Evolutionary conservation across 2,888 invertebrate species (phyloP).

Genomic region (Dyspetes luteomarginatus): DNA sequence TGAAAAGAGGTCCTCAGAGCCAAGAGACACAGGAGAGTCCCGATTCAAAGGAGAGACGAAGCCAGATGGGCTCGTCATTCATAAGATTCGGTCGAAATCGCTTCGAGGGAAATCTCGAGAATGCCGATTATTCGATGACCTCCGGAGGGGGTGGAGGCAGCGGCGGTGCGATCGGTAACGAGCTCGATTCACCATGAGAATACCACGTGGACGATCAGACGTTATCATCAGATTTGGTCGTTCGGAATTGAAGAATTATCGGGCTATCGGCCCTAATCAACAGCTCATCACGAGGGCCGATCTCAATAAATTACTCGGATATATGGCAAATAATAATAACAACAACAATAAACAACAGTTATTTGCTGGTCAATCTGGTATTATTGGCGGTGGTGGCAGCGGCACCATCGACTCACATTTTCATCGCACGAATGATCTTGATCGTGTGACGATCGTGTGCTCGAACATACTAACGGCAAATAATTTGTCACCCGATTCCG

Average conservation of each 20-base stretch:
- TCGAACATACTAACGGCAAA: slow-evolving; percentile 64
- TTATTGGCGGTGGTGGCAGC: not conserved
- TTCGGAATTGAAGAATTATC: slow-evolving; percentile 68
- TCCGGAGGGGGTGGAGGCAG: too few species aligned
- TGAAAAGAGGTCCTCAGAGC: slow-evolving; percentile 68
- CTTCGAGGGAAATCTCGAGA: slow-evolving; percentile 58
- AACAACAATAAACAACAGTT: slow-evolving; percentile 10
- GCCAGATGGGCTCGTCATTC: slow-evolving; percentile 77
- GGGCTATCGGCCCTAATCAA: slow-evolving; percentile 37
- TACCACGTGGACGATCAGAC: slow-evolving; percentile 75
- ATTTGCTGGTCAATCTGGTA: not conserved
- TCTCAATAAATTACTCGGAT: slow-evolving; percentile 22
- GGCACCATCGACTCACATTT: too few species aligned
- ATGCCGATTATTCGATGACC: slow-evolving; percentile 46
- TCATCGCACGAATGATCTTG: slow-evolving; percentile 29
- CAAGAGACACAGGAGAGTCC: slow-evolving; percentile 69
- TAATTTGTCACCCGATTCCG: slow-evolving; percentile 24
- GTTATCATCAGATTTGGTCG: slow-evolving; percentile 81
- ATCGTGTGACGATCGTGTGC: slow-evolving; percentile 67
- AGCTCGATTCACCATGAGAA: slow-evolving; percentile 59
- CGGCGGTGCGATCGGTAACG: too few species aligned
- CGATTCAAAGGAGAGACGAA: slow-evolving; percentile 78
- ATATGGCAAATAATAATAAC: slow-evolving; percentile 9
- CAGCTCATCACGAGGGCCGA: slow-evolving; percentile 17
- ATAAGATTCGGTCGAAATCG: slow-evolving; percentile 70